Percentiles rank a stretch among this genome's conserved stretches.
These are phyloP conservation scores for Oasisia sp. DNA, from an alignment of 2,888 invertebrate genomes.

Conservation along the genomic window DNA sequence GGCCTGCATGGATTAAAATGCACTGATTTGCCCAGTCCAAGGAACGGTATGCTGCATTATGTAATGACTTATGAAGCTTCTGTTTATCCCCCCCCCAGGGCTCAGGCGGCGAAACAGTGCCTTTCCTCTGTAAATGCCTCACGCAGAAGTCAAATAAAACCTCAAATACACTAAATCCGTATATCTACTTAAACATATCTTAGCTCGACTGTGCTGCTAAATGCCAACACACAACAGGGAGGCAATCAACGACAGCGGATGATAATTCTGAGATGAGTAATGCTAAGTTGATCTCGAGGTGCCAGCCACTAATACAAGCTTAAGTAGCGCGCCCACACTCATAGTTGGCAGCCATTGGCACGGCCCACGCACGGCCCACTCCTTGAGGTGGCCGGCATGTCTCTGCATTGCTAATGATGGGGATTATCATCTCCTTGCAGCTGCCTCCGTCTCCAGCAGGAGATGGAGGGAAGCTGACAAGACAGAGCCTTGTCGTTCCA, in stretches of 20 bases:
- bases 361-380: not conserved
- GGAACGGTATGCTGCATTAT: too few relatives aligned
- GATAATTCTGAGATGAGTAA: not conserved
- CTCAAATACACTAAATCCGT: too few relatives aligned
- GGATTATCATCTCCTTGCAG: not conserved
- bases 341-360: not conserved
- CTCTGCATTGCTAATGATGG: not conserved
- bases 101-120: too few relatives aligned
- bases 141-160: too few relatives aligned
- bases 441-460: not conserved
- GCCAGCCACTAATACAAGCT: not conserved
- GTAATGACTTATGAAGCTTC: too few relatives aligned
- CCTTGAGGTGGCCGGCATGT: not conserved
- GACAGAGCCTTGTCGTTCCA: not conserved
- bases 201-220: too few relatives aligned
- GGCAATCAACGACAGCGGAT: not conserved
- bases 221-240: not conserved
- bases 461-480: not conserved
- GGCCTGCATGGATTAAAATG: too few relatives aligned
- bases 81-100: too few relatives aligned
- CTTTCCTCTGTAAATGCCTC: too few relatives aligned
- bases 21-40: too few relatives aligned
- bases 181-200: too few relatives aligned
- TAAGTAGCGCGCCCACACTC: not conserved
- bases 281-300: not conserved